phyloP scores from a whole-genome alignment of 2,797 vertebrate species.

The Nannoperca australis region DNA sequence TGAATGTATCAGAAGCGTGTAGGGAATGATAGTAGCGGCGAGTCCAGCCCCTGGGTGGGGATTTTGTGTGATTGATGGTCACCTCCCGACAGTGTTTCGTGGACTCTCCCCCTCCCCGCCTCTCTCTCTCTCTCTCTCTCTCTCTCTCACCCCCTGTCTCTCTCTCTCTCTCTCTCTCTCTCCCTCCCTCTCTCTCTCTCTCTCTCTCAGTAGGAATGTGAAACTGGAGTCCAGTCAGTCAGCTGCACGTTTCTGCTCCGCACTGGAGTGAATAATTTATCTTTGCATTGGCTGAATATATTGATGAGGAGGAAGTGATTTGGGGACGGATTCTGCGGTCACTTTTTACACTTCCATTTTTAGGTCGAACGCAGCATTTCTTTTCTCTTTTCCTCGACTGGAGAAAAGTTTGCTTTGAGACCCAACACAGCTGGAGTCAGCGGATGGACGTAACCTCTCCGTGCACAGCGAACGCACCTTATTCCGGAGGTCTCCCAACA shows the following conservation, averaged over 20 bases:
- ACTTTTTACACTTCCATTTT: constrained; percentile 45
- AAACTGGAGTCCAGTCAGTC: constrained; percentile 47
- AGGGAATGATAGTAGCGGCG: constrained; percentile 47
- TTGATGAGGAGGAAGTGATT: constrained; percentile 53
- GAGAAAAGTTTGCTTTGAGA: constrained; percentile 77
- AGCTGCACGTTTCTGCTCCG: constrained; percentile 47
- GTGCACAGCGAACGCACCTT: constrained; percentile 51
- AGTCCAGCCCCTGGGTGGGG: constrained; percentile 81
- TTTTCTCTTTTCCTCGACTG: constrained; percentile 14
- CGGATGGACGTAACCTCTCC: constrained; percentile 67
- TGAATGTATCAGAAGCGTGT: constrained; percentile 57
- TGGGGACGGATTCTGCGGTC: constrained; percentile 10
- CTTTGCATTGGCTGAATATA: constrained; percentile 20
- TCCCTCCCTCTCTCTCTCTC: constrained; percentile 31
- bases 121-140: constrained; percentile 21
- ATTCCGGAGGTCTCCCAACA: constrained; percentile 58
- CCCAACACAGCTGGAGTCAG: constrained; percentile 65
- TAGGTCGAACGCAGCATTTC: constrained; percentile 5
- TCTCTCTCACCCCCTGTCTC: constrained; percentile 30
- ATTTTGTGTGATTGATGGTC: constrained; percentile 73
- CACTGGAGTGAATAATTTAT: constrained; percentile 54
- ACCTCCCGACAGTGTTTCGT: constrained; percentile 65
- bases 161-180: constrained; percentile 15
- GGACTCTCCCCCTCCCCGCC: constrained; percentile 41
- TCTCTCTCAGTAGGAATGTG: constrained; percentile 74